phyloP scores from a whole-genome alignment of 2,888 invertebrate genomes.

The Metellina segmentata region DNA sequence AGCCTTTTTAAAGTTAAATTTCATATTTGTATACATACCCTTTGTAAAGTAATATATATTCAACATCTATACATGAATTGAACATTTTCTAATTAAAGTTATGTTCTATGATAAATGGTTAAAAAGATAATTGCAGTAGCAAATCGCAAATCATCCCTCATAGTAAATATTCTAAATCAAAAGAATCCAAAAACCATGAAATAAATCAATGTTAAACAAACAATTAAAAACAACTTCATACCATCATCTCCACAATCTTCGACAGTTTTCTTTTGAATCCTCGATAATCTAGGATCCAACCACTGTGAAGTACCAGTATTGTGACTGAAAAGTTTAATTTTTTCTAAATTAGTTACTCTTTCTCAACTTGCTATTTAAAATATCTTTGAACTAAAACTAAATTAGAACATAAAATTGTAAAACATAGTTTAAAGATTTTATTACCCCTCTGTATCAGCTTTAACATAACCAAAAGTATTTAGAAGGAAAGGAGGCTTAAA shows the following conservation, averaged over 20 bases:
- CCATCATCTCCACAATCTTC: conserved; percentile 93
- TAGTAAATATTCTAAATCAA: not conserved
- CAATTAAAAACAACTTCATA: conserved; percentile 77
- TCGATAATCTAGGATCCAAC: conserved; percentile 95
- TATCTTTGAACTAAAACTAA: not conserved
- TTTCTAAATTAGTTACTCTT: not conserved
- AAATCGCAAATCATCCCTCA: not conserved
- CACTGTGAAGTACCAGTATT: conserved; percentile 98
- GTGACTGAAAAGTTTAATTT: conserved; percentile 85
- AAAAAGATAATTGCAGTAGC: not conserved
- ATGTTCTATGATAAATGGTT: not conserved
- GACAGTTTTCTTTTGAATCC: conserved; percentile 93
- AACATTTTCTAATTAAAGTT: not conserved
- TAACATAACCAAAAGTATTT: not conserved
- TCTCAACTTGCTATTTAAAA: too few relatives aligned
- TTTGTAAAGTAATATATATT: too few relatives aligned
- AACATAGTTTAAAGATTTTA: not conserved
- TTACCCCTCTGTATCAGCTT: not conserved
- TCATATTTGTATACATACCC: too few relatives aligned
- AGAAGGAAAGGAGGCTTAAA: not conserved
- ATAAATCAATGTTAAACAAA: not conserved
- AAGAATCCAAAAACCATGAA: not conserved
- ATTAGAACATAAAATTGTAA: not conserved
- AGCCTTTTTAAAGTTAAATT: too few relatives aligned
- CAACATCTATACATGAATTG: too few relatives aligned